Evolutionary conservation across 2,888 invertebrate species (phyloP).

Genomic region (Rotaria sp.): DNA sequence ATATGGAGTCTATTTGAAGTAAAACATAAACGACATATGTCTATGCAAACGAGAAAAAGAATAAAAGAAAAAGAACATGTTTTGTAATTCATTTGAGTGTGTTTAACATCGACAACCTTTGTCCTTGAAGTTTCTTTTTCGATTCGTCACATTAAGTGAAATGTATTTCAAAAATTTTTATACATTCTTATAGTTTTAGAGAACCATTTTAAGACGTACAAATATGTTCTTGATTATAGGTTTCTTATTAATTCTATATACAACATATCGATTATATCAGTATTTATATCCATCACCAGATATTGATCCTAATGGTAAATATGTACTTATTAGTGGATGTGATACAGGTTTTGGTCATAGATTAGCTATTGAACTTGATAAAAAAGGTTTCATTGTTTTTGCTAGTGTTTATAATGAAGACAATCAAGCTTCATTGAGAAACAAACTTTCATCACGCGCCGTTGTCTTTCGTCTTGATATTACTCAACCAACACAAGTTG

Average conservation of each 20-base stretch:
- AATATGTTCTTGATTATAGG: background rate
- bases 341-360: background rate
- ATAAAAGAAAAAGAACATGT: background rate
- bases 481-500: background rate
- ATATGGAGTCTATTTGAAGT: background rate
- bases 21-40: background rate
- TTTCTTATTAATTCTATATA: background rate
- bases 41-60: background rate
- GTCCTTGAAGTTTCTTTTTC: background rate
- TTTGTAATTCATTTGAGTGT: background rate
- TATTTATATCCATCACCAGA: background rate
- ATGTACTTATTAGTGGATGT: background rate
- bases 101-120: background rate
- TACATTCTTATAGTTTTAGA: background rate
- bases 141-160: background rate
- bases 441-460: background rate
- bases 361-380: slow-evolving; percentile 12
- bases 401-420: background rate
- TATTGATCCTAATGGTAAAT: background rate
- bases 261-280: background rate
- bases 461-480: background rate
- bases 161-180: background rate
- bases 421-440: background rate
- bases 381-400: background rate
- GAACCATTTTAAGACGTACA: background rate